Evolutionary conservation across 2,113 vertebrate species (phyloP).

Genomic region (Malaclemys terrapin): DNA sequence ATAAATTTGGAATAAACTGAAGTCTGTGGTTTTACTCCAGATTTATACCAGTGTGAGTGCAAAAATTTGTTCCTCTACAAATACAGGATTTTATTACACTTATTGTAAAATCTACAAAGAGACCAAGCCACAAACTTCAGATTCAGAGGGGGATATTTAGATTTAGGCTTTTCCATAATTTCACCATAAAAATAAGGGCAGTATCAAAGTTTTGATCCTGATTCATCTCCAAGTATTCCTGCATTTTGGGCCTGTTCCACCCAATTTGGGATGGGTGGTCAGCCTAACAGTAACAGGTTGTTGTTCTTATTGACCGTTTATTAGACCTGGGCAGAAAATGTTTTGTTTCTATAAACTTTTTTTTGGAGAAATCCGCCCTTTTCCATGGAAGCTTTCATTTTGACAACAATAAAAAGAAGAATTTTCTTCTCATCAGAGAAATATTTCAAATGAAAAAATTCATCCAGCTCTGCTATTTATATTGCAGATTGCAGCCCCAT

Average conservation of each 20-base stretch:
- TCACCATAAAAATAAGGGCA: neutral
- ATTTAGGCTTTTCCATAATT: neutral
- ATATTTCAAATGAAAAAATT: neutral
- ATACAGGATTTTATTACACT: neutral
- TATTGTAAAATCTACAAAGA: neutral
- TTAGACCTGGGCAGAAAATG: neutral
- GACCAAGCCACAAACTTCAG: neutral
- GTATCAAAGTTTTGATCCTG: neutral
- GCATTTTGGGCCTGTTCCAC: too few relatives aligned
- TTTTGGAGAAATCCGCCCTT: neutral
- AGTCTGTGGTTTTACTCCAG: neutral
- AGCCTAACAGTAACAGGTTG: neutral
- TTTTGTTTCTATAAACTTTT: neutral
- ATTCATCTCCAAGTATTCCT: neutral
- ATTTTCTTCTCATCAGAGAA: neutral
- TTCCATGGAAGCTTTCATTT: neutral
- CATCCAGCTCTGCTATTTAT: neutral
- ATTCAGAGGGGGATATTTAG: neutral
- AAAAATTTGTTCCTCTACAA: neutral
- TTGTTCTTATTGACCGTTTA: constrained; percentile 6
- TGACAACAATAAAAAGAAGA: neutral
- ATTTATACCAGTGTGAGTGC: neutral
- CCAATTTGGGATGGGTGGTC: too few relatives aligned
- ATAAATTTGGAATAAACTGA: neutral
- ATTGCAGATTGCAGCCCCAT: neutral